Evolutionary conservation across 2,113 vertebrate species (phyloP).

Genomic region (Xenopus borealis): DNA sequence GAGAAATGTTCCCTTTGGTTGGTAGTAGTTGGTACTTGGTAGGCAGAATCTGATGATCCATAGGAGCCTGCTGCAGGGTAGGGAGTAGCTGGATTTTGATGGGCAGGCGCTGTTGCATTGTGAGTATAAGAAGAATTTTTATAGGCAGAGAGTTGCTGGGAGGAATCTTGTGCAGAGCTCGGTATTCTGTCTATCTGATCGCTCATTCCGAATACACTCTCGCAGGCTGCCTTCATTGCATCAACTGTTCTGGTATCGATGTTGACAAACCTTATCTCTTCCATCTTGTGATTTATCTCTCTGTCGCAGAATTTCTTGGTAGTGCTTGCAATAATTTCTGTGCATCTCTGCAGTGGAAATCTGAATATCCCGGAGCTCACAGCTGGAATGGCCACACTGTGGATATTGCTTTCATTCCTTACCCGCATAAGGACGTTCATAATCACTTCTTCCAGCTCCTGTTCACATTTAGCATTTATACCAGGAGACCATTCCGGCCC

Average conservation of each 20-base stretch:
- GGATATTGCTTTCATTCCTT: accelerated
- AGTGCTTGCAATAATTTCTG: constrained; percentile 62
- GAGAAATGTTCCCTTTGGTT: not conserved
- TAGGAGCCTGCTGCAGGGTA: not conserved
- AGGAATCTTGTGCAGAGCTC: not conserved
- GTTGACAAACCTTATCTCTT: constrained; percentile 78
- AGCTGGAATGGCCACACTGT: constrained; percentile 83
- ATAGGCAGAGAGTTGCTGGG: not conserved
- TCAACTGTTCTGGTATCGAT: constrained; percentile 65
- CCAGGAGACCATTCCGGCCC: constrained; percentile 51
- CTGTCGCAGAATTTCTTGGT: constrained; percentile 46
- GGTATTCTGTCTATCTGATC: constrained; percentile 27
- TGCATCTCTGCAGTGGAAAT: constrained; percentile 73
- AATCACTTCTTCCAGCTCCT: constrained; percentile 48
- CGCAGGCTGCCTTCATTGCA: constrained; percentile 70
- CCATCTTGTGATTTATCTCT: not conserved
- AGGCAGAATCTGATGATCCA: not conserved
- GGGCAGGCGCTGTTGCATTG: not conserved
- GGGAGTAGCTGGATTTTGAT: not conserved
- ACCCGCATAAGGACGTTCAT: constrained; percentile 50
- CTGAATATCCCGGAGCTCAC: constrained; percentile 81
- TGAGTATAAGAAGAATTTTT: no score
- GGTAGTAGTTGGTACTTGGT: no score
- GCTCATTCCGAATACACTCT: constrained; percentile 11
- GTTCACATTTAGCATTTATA: accelerated